Evolutionary conservation across 2,113 vertebrate genomes (phyloP), one percentile per base, ranked within the genome.

Genomic region (Callorhinus ursinus): DNA sequence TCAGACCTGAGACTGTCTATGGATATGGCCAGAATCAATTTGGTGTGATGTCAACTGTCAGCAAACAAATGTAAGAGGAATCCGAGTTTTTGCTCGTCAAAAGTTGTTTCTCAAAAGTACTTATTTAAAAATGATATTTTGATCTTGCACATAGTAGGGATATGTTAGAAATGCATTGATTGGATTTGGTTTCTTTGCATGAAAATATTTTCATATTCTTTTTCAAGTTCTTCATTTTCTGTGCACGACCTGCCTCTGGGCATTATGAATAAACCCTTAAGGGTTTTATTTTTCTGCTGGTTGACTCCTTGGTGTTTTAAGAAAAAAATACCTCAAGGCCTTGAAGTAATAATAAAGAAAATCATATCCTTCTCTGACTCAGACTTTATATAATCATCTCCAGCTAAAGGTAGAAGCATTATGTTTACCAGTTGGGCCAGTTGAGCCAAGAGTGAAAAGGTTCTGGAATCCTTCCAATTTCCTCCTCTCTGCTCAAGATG

Each of bases 81-180:
- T 92, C 71, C 8, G 42, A 39, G 42, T 61, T 36, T 79, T 31
- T 63, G 7, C 24, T 14, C 1, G 2, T 89, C 42, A 59, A 28
- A 76, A 91, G 80, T 63, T 85, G 14, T 26, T 87, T 92, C 63
- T 71, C 80, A 31, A 71, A 89, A 59, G 36, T 26, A 67, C 71
- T 90, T 97, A 26, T 71, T 96, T 87, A 89, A 55, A 83, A 83
- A 87, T 80, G 49, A 7, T 46, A 36, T 81, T n/a, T 61, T 65
- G 33, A 33, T 33, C 24, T 96, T 12, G 7, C n/a, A 46, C 36
- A 42, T 61, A 59, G 67, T n/a, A 90, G 51, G 19, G 33, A 71
- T 79, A 71, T 53, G 49, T 24, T 59, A 90, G 90, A 96, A 80
- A 55, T 65, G 24, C 15, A 0, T 42, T 18, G 26, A 36, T 19